Evolutionary conservation across 2,113 vertebrate species (phyloP).

Genomic region (Ptilorrhoa leucosticta): DNA sequence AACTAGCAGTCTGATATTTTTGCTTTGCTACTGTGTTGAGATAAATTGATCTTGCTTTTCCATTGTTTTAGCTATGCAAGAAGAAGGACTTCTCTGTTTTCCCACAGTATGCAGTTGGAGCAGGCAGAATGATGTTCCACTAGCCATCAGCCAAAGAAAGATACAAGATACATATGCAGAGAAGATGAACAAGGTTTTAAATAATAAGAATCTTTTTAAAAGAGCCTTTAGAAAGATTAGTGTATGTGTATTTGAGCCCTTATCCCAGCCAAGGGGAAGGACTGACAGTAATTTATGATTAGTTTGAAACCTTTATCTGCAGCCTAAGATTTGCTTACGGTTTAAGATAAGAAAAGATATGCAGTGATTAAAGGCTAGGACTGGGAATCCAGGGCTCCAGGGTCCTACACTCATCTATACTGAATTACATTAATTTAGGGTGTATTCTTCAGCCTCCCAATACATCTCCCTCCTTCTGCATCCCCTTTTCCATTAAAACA

Average conservation of each 20-base stretch:
- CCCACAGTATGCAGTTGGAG: neutral
- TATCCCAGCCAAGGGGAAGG: neutral
- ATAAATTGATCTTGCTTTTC: conserved; percentile 4
- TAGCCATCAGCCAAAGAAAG: neutral
- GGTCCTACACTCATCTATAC: neutral
- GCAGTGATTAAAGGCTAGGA: neutral
- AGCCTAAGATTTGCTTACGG: neutral
- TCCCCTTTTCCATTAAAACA: neutral
- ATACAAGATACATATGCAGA: neutral
- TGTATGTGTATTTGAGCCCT: neutral
- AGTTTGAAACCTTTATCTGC: conserved; percentile 1
- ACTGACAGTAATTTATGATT: neutral
- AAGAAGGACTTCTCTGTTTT: neutral
- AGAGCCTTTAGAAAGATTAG: neutral
- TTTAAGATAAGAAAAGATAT: neutral
- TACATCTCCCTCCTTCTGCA: neutral
- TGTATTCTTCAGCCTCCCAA: neutral
- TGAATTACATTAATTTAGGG: neutral
- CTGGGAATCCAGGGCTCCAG: neutral
- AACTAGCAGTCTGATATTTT: conserved; percentile 2
- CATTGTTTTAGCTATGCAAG: neutral
- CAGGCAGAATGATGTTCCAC: neutral
- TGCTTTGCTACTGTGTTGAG: conserved; percentile 1
- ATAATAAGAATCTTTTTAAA: neutral
- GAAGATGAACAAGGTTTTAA: neutral